Evolutionary conservation across 2,888 invertebrate species (phyloP).

Genomic region (Eurytoma californica): DNA sequence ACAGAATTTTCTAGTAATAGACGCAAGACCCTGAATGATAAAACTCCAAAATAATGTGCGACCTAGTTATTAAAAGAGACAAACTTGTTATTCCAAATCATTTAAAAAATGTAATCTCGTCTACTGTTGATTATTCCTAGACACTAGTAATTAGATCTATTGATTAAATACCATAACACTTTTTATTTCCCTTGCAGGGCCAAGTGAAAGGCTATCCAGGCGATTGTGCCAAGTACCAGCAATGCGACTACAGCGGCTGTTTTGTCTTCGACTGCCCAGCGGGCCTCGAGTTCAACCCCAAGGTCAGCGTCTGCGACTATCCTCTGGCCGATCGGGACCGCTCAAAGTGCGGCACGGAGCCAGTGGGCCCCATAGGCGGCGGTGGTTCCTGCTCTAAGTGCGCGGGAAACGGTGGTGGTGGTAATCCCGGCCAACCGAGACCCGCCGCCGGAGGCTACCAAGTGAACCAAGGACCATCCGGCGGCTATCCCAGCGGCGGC

Average conservation of each 20-base stretch:
- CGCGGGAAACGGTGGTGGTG: neutral
- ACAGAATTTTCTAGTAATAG: no score
- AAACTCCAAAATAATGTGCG: no score
- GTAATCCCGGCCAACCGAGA: neutral
- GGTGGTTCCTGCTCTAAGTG: neutral
- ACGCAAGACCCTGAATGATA: no score
- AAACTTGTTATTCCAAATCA: no score
- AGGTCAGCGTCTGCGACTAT: conserved; percentile 63
- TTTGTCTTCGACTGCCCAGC: conserved; percentile 62
- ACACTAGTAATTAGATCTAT: no score
- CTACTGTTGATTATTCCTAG: no score
- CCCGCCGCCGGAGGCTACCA: neutral
- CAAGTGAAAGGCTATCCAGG: conserved; percentile 59
- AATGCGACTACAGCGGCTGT: conserved; percentile 65
- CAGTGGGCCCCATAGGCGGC: conserved; percentile 14
- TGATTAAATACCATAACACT: neutral
- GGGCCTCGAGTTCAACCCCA: conserved; percentile 67
- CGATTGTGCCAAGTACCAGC: conserved; percentile 64
- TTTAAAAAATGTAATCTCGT: no score
- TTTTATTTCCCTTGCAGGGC: conserved; percentile 55
- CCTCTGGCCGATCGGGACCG: conserved; percentile 59
- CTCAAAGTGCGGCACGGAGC: conserved; percentile 57
- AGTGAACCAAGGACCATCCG: neutral
- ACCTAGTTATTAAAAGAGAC: no score
- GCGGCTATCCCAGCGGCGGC: neutral